Evolutionary conservation across 2,113 vertebrate species (phyloP).

Genomic region (Corydoras maculifer): DNA sequence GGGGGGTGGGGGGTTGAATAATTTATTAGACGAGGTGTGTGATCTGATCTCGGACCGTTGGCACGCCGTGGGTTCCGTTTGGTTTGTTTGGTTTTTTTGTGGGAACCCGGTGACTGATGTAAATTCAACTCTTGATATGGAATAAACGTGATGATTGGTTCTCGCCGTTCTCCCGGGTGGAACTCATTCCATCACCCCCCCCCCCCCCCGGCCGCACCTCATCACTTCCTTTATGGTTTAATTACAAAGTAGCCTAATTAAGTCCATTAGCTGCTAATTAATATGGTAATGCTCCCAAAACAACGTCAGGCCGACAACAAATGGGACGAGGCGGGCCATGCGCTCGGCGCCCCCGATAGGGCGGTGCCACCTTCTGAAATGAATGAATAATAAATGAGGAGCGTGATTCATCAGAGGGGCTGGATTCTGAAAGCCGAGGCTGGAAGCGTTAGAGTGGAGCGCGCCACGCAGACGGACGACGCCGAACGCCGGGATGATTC

Average conservation of each 20-base stretch:
- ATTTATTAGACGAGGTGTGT: constrained; percentile 61
- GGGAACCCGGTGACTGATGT: constrained; percentile 96
- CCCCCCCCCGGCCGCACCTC: not conserved
- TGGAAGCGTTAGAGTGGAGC: not conserved
- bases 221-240: constrained; percentile 29
- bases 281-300: constrained; percentile 34
- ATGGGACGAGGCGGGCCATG: not conserved
- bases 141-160: constrained; percentile 99
- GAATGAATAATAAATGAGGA: constrained; percentile 6
- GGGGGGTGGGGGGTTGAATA: constrained; percentile 79
- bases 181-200: constrained; percentile 39
- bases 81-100: constrained; percentile 61
- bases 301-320: constrained; percentile 29
- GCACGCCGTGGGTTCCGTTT: constrained; percentile 34
- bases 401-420: no score
- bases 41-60: constrained; percentile 44
- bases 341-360: no score
- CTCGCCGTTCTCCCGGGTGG: constrained; percentile 58
- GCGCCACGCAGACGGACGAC: not conserved
- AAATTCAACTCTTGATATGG: constrained; percentile 99
- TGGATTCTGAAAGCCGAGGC: constrained; percentile 11
- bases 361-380: not conserved
- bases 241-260: constrained; percentile 36
- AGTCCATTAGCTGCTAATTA: constrained; percentile 33
- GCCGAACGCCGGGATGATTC: no score